Percentiles rank a stretch among this genome's conserved stretches.
Evolutionary conservation across 2,113 vertebrate genomes (phyloP).

Genomic region (Triplophysa siluroides): DNA sequence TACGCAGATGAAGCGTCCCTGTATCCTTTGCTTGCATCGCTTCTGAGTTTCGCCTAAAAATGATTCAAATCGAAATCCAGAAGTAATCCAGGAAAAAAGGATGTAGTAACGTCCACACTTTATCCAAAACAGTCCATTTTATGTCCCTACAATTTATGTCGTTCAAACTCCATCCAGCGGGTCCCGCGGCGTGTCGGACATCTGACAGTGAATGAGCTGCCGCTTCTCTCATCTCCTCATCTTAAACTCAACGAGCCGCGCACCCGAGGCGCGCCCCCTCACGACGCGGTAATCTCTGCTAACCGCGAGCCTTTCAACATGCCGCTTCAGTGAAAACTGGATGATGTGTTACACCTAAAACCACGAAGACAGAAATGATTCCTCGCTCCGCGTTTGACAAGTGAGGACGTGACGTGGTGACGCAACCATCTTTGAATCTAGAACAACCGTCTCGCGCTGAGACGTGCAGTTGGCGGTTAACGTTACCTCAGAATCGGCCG

Average conservation of each 20-base stretch:
- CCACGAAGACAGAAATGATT: not conserved
- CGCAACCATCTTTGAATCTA: not conserved
- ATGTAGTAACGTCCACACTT: not conserved
- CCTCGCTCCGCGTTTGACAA: not conserved
- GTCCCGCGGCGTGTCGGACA: not conserved
- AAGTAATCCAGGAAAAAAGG: not conserved
- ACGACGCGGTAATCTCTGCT: not conserved
- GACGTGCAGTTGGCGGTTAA: not conserved
- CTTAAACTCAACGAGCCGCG: constrained; percentile 19
- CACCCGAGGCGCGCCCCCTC: constrained; percentile 16
- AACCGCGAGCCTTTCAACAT: constrained; percentile 12
- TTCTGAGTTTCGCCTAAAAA: not conserved
- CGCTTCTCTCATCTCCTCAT: constrained; percentile 35
- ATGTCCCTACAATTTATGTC: not conserved
- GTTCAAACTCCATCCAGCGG: not conserved
- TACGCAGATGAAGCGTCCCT: not conserved
- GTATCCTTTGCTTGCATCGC: not conserved
- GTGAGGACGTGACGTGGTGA: not conserved
- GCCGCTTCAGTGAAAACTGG: not conserved
- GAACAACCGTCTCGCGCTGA: not conserved
- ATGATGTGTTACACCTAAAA: constrained; percentile 12
- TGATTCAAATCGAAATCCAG: not conserved
- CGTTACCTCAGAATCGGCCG: not conserved
- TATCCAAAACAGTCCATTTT: constrained; percentile 18
- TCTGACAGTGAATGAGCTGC: constrained; percentile 39